Evolutionary conservation across 1,140 invertebrate genomes (phyloP).

Genomic region (Pachyrhynchus sulphureomaculatus): DNA sequence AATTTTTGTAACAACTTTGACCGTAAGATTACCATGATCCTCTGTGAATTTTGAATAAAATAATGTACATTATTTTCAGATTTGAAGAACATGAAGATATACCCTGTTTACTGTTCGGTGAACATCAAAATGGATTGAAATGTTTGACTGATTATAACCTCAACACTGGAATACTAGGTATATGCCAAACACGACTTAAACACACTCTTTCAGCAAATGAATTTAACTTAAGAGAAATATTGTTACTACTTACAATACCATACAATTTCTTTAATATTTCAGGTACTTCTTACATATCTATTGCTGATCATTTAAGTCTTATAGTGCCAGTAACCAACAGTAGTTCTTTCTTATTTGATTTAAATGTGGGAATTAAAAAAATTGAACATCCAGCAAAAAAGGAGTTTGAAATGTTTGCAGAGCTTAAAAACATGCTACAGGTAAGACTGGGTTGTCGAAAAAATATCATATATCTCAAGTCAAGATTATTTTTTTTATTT

Average conservation of each 20-base stretch:
- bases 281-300: conserved; percentile 44
- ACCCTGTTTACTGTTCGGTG: conserved; percentile 47
- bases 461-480: too few species aligned
- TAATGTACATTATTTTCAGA: conserved; percentile 36
- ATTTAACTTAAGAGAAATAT: neutral
- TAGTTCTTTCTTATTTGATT: conserved; percentile 29
- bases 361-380: conserved; percentile 24
- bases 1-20: too few species aligned
- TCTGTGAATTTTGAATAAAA: too few species aligned
- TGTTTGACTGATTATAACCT: conserved; percentile 45
- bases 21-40: too few species aligned
- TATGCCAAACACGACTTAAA: neutral
- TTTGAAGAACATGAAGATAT: conserved; percentile 54
- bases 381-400: conserved; percentile 34
- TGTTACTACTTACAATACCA: too few species aligned
- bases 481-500: too few species aligned
- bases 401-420: conserved; percentile 34
- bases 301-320: conserved; percentile 44
- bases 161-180: conserved; percentile 9
- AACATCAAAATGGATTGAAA: conserved; percentile 41
- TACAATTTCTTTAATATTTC: too few species aligned
- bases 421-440: conserved; percentile 46
- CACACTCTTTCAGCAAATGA: neutral
- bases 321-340: conserved; percentile 44
- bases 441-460: too few species aligned